phyloP scores from a whole-genome alignment of 2,113 vertebrate species.

The Panthera tigris region DNA sequence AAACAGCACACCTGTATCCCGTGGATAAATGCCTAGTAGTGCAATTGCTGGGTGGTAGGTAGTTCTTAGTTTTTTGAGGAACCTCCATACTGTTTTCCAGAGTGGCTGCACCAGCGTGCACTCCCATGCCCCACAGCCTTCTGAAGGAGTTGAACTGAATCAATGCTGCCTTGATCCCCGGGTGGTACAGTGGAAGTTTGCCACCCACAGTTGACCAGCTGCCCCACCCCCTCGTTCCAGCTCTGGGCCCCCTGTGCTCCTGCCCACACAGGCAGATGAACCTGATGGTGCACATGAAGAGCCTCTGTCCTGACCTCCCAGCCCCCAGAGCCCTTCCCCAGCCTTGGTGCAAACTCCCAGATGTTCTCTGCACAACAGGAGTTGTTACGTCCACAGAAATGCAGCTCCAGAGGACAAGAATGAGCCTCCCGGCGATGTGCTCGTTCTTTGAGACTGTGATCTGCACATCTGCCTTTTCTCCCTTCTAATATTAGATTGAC shows the following conservation, averaged over 20 bases:
- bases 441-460: constrained; percentile 15
- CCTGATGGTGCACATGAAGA: background rate
- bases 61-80: no score
- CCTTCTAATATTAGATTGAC: constrained; percentile 53
- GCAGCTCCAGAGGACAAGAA: background rate
- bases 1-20: no score
- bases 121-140: background rate
- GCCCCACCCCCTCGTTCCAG: background rate
- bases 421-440: background rate
- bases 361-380: constrained; percentile 9
- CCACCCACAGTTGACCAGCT: background rate
- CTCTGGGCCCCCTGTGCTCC: background rate
- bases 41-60: no score
- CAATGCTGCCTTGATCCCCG: background rate
- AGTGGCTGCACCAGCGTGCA: no score
- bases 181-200: background rate
- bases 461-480: constrained; percentile 52
- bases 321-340: background rate
- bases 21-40: no score
- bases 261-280: background rate
- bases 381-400: background rate
- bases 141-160: background rate
- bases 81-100: no score
- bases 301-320: background rate
- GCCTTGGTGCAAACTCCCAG: background rate